Base-by-base conservation (phyloP, 1,140 invertebrate genomes). In the Musca domestica region DNA sequence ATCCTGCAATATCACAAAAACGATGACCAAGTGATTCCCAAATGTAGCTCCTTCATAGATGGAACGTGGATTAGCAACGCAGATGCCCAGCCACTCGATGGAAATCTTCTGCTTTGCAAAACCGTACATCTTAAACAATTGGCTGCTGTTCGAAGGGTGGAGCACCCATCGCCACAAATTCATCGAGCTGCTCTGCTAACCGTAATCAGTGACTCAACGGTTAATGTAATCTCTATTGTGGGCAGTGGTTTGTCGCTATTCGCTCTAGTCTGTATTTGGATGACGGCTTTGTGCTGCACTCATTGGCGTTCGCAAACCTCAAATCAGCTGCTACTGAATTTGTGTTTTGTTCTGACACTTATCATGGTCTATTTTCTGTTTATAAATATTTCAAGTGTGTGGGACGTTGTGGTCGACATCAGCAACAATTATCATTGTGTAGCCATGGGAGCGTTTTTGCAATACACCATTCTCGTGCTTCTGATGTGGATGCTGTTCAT, bases 401-500 rank as follows among this genome's bases (percentile, higher is more conserved):
- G 27, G 22, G 9, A 19, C 20, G n/a, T 4, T 12, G 7, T 61
- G 19, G 7, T 61, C 14, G 27, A 61, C 20, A 61, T 34, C 9
- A 41, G 19, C 4, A 41, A 61, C 10, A 10, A 19, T 12, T 19
- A 12, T 17, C 27, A 61, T 20, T 61, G 56, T 34, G 7, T 34
- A 10, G 19, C 34, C 5, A 34, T 34, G 7, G 56, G 56, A 20
- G 27, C 17, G 20, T 61, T 61, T 61, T 14, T 61, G 7, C 56
- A 61, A 20, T 61, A 61, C 34, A 61, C 12, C 34, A 20, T 61
- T 41, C 19, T 61, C 5, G 56, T 61, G 7, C 27, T 61, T 0
- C 19, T 61, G n/a, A 19, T 20, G 7, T 61, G 56, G 56, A 61
- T 61, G 56, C 27, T 61, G 10, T 19, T 41, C 19, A 61, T 61